These are phyloP conservation scores for Cydia fagiglandana DNA, from an alignment of 1,140 invertebrate species.

Conservation along the genomic window DNA sequence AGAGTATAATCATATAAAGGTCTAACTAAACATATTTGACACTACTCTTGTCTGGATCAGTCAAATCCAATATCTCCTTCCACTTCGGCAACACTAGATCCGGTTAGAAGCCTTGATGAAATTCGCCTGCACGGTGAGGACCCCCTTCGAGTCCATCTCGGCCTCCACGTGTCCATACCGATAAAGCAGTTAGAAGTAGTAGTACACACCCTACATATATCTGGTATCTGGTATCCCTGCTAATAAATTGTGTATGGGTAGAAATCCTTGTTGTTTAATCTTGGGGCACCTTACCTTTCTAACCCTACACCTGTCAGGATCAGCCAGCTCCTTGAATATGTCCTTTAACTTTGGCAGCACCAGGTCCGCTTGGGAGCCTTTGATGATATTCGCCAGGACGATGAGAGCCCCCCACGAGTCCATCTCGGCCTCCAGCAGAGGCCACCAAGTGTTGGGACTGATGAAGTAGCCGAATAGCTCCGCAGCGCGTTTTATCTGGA, in stretches of 20 bases:
- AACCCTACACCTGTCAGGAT: slow-evolving; percentile 63
- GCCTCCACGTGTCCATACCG: slow-evolving; percentile 60
- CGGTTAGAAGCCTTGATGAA: too few relatives aligned
- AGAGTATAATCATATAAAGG: too few relatives aligned
- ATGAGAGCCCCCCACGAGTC: slow-evolving; percentile 76
- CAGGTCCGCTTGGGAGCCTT: slow-evolving; percentile 71
- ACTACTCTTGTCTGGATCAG: too few relatives aligned
- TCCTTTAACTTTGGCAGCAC: slow-evolving; percentile 74
- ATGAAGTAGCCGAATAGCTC: slow-evolving; percentile 88
- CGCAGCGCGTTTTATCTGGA: slow-evolving; percentile 78
- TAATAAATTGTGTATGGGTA: too few relatives aligned
- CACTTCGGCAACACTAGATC: too few relatives aligned
- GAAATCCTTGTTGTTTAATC: too few relatives aligned
- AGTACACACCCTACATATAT: too few relatives aligned
- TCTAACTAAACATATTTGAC: too few relatives aligned
- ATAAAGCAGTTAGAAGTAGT: too few relatives aligned
- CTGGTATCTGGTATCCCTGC: too few relatives aligned
- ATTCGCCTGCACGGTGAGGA: slow-evolving; percentile 64
- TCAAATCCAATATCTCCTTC: too few relatives aligned
- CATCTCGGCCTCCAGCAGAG: slow-evolving; percentile 79
- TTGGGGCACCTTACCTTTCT: slow-evolving; percentile 54
- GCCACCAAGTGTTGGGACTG: slow-evolving; percentile 80
- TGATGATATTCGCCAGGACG: slow-evolving; percentile 69
- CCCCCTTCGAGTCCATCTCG: slow-evolving; percentile 78
- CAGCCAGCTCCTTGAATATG: slow-evolving; percentile 68